Conservation (phyloP, 2,113 vertebrate species). For the Piliocolobus tephrosceles region DNA sequence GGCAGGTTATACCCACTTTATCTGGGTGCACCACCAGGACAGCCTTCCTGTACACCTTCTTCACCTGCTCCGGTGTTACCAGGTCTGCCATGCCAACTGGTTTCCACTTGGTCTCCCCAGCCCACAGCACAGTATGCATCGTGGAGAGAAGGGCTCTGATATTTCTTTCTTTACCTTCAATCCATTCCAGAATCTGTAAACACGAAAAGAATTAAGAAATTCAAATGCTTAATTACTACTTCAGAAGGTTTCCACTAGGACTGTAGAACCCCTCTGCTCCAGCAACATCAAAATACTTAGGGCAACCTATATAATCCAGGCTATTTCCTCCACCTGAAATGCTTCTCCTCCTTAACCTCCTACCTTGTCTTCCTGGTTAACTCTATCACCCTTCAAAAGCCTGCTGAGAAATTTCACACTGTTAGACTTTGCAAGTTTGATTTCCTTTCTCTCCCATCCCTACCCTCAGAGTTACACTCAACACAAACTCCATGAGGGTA, state of each 20-base stretch:
- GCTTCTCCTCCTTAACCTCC: background rate
- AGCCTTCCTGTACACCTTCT: constrained; percentile 96
- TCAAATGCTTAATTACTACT: background rate
- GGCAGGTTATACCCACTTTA: constrained; percentile 88
- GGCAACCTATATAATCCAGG: background rate
- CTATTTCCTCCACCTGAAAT: background rate
- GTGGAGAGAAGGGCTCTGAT: constrained; percentile 97
- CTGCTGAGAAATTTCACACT: background rate
- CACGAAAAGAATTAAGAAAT: background rate
- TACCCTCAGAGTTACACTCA: background rate
- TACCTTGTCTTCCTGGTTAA: background rate
- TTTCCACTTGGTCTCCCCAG: constrained; percentile 97
- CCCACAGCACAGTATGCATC: constrained; percentile 98
- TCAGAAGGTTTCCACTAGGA: background rate
- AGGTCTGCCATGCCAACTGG: constrained; percentile 98
- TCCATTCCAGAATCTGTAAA: constrained; percentile 97
- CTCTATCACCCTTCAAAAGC: background rate
- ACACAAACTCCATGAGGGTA: background rate
- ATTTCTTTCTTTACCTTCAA: constrained; percentile 98
- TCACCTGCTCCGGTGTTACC: constrained; percentile 98
- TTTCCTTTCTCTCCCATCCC: background rate
- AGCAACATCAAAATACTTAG: background rate
- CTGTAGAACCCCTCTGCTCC: background rate
- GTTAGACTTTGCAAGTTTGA: background rate
- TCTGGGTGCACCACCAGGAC: constrained; percentile 98